Evolutionary conservation across 2,797 vertebrate species (phyloP).

Genomic region (Pangasius krempfi): DNA sequence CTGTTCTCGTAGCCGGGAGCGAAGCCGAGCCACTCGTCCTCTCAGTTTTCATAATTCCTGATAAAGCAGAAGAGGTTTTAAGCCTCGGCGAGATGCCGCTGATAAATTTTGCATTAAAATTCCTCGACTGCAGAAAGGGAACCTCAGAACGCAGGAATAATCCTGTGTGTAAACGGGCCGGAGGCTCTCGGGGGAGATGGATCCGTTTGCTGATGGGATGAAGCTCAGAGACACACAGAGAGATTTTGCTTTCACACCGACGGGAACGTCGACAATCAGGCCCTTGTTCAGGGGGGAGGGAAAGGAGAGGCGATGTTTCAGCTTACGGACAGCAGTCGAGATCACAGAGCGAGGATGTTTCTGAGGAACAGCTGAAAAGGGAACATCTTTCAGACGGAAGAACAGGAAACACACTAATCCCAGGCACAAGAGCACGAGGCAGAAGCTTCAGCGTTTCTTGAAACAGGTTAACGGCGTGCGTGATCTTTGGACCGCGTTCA

Average conservation of each 20-base stretch:
- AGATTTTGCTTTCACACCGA: constrained; percentile 71
- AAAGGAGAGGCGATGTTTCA: constrained; percentile 60
- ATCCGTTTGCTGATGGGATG: constrained; percentile 70
- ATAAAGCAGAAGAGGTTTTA: constrained; percentile 11
- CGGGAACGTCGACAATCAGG: constrained; percentile 68
- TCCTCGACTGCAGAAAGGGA: constrained; percentile 36
- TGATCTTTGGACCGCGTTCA: constrained; percentile 19
- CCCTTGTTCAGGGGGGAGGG: constrained; percentile 62
- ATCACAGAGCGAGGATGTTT: constrained; percentile 57
- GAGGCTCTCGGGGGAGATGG: constrained; percentile 50
- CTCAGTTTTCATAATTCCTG: background rate
- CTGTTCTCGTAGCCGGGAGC: background rate
- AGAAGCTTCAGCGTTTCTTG: background rate
- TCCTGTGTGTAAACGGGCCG: constrained; percentile 56
- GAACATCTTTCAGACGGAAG: constrained; percentile 26
- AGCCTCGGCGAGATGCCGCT: constrained; percentile 22
- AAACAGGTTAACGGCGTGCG: background rate
- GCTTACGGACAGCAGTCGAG: constrained; percentile 61
- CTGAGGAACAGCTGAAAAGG: constrained; percentile 53
- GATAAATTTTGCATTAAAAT: constrained; percentile 34
- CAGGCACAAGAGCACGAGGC: constrained; percentile 24
- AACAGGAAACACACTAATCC: constrained; percentile 43
- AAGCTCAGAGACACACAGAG: constrained; percentile 52
- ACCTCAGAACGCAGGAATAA: constrained; percentile 40
- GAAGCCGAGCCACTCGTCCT: background rate